Conservation (phyloP, 1,140 invertebrate species). For the Euwallacea similis region DNA sequence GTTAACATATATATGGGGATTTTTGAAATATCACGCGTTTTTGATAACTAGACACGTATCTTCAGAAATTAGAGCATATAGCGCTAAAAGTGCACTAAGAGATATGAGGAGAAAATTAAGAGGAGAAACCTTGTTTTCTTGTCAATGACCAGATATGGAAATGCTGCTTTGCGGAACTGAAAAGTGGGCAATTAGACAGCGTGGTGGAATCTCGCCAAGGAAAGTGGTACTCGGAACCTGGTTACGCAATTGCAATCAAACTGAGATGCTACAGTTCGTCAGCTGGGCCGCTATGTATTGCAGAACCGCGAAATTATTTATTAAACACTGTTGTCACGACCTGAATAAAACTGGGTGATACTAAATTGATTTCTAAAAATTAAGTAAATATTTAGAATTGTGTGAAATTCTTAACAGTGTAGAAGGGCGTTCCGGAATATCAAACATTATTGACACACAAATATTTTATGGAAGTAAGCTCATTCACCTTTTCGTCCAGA, state of each 20-base stretch:
- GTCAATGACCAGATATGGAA: neutral
- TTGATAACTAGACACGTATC: neutral
- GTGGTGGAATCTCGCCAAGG: neutral
- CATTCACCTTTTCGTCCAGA: neutral
- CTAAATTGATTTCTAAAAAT: neutral
- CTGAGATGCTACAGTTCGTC: neutral
- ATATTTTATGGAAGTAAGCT: neutral
- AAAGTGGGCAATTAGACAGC: neutral
- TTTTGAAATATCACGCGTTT: neutral
- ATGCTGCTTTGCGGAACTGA: slow-evolving; percentile 2
- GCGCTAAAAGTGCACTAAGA: slow-evolving; percentile 5
- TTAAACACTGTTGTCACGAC: no score
- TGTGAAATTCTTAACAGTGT: neutral
- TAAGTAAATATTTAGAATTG: neutral
- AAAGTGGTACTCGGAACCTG: neutral
- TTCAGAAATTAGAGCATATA: slow-evolving; percentile 11
- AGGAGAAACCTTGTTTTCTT: slow-evolving; percentile 5
- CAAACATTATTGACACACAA: neutral
- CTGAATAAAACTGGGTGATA: neutral
- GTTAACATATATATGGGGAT: no score
- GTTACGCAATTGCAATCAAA: neutral
- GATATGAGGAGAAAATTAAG: slow-evolving; percentile 17
- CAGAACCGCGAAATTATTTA: no score
- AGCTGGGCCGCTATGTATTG: neutral
- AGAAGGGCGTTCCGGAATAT: neutral